These are phyloP conservation scores for Felis chaus DNA, from an alignment of 2,113 vertebrate genomes.

Conservation along the genomic window DNA sequence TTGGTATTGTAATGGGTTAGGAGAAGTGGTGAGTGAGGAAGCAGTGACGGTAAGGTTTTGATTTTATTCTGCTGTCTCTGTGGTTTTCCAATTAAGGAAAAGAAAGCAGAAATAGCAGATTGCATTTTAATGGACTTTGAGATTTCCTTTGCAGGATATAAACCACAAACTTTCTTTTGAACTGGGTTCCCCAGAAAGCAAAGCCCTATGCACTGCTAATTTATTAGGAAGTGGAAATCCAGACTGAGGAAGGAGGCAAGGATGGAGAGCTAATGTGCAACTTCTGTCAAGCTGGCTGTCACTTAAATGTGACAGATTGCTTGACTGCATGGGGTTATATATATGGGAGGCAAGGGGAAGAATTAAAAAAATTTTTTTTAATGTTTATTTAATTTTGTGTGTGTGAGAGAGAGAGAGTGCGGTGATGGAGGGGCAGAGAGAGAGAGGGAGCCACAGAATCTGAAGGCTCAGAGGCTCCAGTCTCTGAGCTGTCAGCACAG, in stretches of 20 bases:
- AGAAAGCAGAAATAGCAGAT: conserved; percentile 33
- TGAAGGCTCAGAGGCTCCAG: too few species aligned
- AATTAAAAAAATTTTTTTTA: background rate
- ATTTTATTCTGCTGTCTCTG: conserved; percentile 28
- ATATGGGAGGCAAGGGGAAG: background rate
- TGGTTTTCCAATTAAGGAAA: conserved; percentile 27
- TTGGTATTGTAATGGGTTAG: background rate
- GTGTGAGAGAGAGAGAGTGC: too few species aligned
- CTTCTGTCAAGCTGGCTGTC: background rate
- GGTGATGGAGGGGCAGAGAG: too few species aligned
- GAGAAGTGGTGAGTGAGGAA: conserved; percentile 27
- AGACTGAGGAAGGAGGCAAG: background rate
- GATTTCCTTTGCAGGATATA: conserved; percentile 1
- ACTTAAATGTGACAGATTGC: background rate
- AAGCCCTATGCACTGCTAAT: background rate
- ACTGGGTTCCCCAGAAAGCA: background rate
- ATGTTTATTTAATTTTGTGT: too few species aligned
- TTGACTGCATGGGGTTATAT: background rate
- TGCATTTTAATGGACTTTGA: conserved; percentile 13
- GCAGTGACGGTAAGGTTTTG: conserved; percentile 41
- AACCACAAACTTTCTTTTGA: conserved; percentile 25
- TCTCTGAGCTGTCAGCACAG: too few species aligned
- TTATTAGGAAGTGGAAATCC: background rate
- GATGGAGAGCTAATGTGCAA: background rate
- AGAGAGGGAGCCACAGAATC: too few species aligned